phyloP scores from a whole-genome alignment of 2,888 invertebrate species.

The Drosophila neotestacea region DNA sequence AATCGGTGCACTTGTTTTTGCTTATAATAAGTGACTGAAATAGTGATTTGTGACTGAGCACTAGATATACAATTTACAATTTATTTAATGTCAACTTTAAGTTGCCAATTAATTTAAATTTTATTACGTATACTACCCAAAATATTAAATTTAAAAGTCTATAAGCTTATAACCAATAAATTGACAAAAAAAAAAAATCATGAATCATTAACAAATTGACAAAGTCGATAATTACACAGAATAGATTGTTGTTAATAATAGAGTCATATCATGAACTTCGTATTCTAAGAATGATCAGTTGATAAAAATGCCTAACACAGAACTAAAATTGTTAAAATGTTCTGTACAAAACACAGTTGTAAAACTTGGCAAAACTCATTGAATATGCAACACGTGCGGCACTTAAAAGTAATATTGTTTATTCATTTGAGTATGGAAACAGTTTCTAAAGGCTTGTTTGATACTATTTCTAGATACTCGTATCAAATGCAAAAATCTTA shows the following conservation, averaged over 20 bases:
- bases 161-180: not conserved
- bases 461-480: slow-evolving; percentile 3
- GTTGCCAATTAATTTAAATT: too few species aligned
- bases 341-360: not conserved
- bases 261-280: not conserved
- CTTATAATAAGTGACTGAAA: not conserved
- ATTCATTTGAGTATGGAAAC: too few species aligned
- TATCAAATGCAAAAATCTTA: slow-evolving; percentile 29
- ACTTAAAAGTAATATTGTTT: too few species aligned
- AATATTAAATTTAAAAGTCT: too few species aligned
- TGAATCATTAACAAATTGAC: not conserved
- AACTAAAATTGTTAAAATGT: not conserved
- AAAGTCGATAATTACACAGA: slow-evolving; percentile 6
- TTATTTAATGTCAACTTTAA: too few species aligned
- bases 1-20: slow-evolving; percentile 4
- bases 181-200: not conserved
- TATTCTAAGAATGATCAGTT: slow-evolving; percentile 12
- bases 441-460: too few species aligned
- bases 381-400: slow-evolving; percentile 21
- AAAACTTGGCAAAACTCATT: slow-evolving; percentile 12
- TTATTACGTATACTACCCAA: too few species aligned
- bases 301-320: slow-evolving; percentile 1
- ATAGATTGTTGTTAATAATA: not conserved
- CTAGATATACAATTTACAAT: too few species aligned
- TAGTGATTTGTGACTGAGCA: not conserved